phyloP scores from a whole-genome alignment of 2,113 vertebrate genomes.

The Butorides virescens region DNA sequence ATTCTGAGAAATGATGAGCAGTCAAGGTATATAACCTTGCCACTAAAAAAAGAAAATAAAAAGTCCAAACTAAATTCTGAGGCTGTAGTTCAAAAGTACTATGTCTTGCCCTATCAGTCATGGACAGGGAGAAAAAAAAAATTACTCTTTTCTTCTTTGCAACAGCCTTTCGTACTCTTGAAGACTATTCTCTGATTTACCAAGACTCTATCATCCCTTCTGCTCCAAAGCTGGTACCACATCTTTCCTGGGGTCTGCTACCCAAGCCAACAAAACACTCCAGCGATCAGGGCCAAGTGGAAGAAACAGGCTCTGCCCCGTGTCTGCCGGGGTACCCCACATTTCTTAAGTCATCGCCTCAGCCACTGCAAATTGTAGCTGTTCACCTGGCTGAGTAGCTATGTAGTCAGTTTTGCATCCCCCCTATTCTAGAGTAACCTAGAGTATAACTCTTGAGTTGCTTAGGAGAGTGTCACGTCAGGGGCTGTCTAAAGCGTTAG shows the following conservation, averaged over 20 bases:
- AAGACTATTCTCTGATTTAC: not conserved
- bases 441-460: not conserved
- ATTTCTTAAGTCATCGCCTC: not conserved
- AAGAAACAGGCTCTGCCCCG: not conserved
- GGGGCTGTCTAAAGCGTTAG: not conserved
- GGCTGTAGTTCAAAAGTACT: not conserved
- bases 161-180: not conserved
- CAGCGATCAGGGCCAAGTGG: rapidly evolving
- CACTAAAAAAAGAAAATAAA: not conserved
- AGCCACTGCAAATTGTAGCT: not conserved
- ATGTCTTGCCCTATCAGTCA: not conserved
- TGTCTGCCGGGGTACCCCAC: not conserved
- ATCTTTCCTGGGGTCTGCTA: not conserved
- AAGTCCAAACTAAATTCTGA: not conserved
- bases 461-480: not conserved
- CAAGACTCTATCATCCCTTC: not conserved
- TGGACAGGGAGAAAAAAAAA: not conserved
- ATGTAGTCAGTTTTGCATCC: not conserved
- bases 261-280: not conserved
- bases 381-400: not conserved
- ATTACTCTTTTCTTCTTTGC: not conserved
- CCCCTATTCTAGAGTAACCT: not conserved
- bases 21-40: not conserved
- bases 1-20: not conserved
- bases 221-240: not conserved